Evolutionary conservation across 2,888 invertebrate species (phyloP), one percentile per base, ranked within the genome.

Genomic region (Ganaspis brasiliensis): DNA sequence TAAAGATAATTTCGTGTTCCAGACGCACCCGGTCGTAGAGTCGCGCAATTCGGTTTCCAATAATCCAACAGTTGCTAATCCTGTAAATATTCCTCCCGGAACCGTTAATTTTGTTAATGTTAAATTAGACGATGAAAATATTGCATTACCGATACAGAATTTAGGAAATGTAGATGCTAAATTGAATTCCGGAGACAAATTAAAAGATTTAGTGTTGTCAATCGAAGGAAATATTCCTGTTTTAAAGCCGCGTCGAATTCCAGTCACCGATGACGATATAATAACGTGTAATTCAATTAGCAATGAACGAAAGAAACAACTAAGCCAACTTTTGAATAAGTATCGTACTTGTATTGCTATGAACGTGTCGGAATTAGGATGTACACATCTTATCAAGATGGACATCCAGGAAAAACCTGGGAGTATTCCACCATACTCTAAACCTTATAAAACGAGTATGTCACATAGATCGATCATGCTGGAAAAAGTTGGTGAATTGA

Each of bases 401-500:
- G 61, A 61, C 14, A 61, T 61, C 14, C 3, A 0, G 1, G 14
- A 31, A 4, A 61, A 35, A 31, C 35, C 61, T 14, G 35, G 24
- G 2, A 12, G 12, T 6, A 26, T 24, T n/a, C 72, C 77, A n/a
- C 31, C 63, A 2, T 73, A 31, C 2, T 35, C 70, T 0, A 77
- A 73, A 73, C 77, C 75, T 2, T 79, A 79, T 37, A 61, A 61
- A 14, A 71, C 77, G 19, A 79, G 63, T 21, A 6, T 6, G 6
- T 2, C 31, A 31, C 31, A 31, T 4, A 31, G 31, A 31, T 2
- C 31, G 3, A 4, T 31, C 3, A 31, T 31, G 31, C 72, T 49
- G 10, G 35, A 16, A 26, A 75, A 81, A 31, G 74, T 77, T 24
- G 76, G 72, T 10, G 45, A 57, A 8, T 80, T 78, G 80, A 78